Percentiles rank a stretch among this genome's conserved stretches.
Evolutionary conservation across 2,113 vertebrate species (phyloP).

Genomic region (Oreochromis niloticus): DNA sequence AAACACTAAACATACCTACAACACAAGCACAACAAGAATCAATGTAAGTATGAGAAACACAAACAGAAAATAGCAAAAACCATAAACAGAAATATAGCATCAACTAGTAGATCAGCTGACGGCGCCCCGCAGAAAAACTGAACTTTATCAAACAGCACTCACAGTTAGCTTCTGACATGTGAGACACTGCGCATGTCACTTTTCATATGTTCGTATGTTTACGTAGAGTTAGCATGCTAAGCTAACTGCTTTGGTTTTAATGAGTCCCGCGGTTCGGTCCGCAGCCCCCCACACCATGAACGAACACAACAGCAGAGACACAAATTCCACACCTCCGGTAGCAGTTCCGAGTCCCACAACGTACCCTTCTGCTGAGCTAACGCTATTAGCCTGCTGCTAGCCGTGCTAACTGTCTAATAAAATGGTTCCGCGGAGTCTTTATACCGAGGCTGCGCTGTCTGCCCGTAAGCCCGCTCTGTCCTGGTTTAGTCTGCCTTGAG

Average conservation of each 20-base stretch:
- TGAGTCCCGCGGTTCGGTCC: background rate
- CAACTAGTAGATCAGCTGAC: background rate
- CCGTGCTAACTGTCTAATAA: conserved; percentile 29
- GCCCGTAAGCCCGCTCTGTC: too few species aligned
- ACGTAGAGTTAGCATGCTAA: conserved; percentile 51
- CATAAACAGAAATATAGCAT: background rate
- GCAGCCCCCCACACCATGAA: background rate
- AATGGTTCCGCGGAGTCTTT: conserved; percentile 19
- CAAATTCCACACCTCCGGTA: background rate
- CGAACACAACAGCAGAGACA: background rate
- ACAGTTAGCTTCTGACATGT: background rate
- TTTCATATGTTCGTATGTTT: conserved; percentile 39
- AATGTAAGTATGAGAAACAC: background rate
- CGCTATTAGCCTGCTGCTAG: background rate
- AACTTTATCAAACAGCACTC: background rate
- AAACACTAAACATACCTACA: background rate
- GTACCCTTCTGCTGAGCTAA: background rate
- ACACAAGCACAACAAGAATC: background rate
- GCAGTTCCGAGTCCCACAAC: background rate
- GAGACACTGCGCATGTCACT: conserved; percentile 17
- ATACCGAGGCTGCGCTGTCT: background rate
- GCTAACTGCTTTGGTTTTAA: conserved; percentile 5
- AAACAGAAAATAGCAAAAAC: background rate
- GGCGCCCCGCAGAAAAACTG: background rate
- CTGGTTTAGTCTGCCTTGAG: fast-evolving